Base-by-base conservation (phyloP, 2,888 invertebrate genomes). In the Eretmocerus hayati region DNA sequence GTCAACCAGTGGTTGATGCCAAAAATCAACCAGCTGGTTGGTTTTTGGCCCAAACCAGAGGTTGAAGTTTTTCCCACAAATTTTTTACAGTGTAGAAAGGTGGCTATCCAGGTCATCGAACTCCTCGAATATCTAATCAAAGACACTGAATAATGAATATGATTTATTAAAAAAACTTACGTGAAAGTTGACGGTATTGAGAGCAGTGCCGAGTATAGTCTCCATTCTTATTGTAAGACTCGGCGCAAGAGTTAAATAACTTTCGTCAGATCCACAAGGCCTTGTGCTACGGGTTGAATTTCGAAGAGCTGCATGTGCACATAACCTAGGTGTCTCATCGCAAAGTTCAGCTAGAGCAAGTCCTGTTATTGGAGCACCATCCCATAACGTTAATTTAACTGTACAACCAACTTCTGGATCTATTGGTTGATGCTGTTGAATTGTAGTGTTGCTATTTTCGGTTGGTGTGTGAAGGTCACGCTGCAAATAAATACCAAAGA, bases 251-350 rank as follows among this genome's bases (percentile, higher is more conserved):
- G 81, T 81, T 40, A 90, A 79, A 72, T 90, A 90, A 58, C 89
- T 89, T 72, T 90, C 90, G 32, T 85, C 80, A 11, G 80, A 76
- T 37, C 83, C 80, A 64, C 90, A 90, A 0, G 90, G 89, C 35
- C 90, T 77, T 11, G 89, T 89, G 35, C 81, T 75, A 54, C 90
- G 80, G 11, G 85, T 84, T 0, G 81, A 75, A 67, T 87, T 86
- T 41, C 81, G 79, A 1, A 87, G 75, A 2, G 86, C 81, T 13
- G 84, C 84, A 62, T 90, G 90, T 56, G 90, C 90, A 70, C 90
- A 90, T 42, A 90, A 74, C 59, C 82, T 81, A 4, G 90, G 90
- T 38, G 85, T 81, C 59, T 84, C 83, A 55, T 77, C 75, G 69
- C 71, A 71, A 5, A 71, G 53, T 0, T 60, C 61, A 3, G 63